Conservation (phyloP, 2,797 vertebrate species). For the Sitta carolinensis region DNA sequence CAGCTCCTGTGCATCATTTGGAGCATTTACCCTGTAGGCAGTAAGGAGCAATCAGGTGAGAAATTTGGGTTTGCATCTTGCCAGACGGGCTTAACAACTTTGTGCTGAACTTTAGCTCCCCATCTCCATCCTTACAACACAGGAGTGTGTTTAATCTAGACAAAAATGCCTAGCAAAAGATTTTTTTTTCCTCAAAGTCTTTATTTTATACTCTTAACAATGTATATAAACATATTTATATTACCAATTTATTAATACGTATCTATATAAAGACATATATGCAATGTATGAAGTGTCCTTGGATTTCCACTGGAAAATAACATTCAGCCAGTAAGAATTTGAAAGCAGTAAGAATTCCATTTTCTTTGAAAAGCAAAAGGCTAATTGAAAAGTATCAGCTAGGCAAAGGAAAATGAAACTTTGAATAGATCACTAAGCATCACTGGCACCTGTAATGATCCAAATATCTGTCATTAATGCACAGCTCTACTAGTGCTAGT, state of each 20-base stretch:
- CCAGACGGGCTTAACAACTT: conserved; percentile 52
- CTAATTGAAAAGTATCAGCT: background rate
- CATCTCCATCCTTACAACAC: background rate
- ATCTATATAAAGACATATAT: rapidly evolving
- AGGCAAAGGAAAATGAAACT: background rate
- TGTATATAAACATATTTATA: background rate
- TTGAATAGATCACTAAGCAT: background rate
- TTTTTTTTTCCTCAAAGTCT: background rate
- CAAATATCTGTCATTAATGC: background rate
- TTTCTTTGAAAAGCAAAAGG: background rate
- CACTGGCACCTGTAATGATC: background rate
- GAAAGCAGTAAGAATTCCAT: background rate
- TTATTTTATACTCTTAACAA: background rate
- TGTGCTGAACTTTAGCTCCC: background rate
- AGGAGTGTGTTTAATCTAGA: background rate
- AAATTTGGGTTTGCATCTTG: conserved; percentile 57
- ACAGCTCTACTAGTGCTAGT: background rate
- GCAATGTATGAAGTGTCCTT: background rate
- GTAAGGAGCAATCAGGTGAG: conserved; percentile 63
- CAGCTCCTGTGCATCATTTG: conserved; percentile 64
- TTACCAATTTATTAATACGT: background rate
- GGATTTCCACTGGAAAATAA: background rate
- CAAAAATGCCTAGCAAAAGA: background rate
- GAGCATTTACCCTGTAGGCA: conserved; percentile 57
- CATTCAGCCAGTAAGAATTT: background rate